Evolutionary conservation across 2,888 invertebrate genomes (phyloP), one percentile per base, ranked within the genome.

Genomic region (Athetis lepigone): DNA sequence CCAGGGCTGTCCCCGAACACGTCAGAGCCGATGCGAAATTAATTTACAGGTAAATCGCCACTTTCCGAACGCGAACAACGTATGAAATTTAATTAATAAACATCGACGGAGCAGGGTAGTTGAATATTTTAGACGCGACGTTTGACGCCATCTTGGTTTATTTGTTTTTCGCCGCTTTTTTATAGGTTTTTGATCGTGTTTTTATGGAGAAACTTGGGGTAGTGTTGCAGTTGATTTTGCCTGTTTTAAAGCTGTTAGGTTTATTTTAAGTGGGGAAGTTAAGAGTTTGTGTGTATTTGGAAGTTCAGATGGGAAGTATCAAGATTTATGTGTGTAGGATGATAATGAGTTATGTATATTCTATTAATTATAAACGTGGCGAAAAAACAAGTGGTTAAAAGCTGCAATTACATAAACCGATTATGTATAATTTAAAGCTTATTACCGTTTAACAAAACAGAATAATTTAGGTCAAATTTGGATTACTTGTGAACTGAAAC

Each of bases 41-140:
- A 88, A 87, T 89, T 84, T 75, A 74, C 84, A 84, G 80, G 85
- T 81, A 83, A 86, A 87, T 85, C 83, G 81, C 78, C 86, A 86
- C 83, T 77, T 84, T 66, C 75, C 72, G 75, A 83, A 51, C 61
- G 71, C 59, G 59, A 82, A 85, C 84, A 85, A 83, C 85, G 86
- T 85, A 81, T 75, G 83, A 82, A 85, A 85, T 84, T 86, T 85
- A 86, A 87, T 86, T 85, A 87, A 81, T 78, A 77, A 80, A 81
- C 70, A 81, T 79, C 57, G 76, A 72, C 75, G 56, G 21, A 19
- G 43, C 50, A 43, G 59, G 45, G 50, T 49, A 52, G 33, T 33
- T 37, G 51, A 42, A 57, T 65, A 70, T 69, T 77, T 74, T 33
- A 62, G 54, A 59, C 49, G 47, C 23, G 57, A 3, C 45, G 54